Evolutionary conservation across 92 coral and sea anemone species (phyloP).

Genomic region (Parazoanthus darwini): DNA sequence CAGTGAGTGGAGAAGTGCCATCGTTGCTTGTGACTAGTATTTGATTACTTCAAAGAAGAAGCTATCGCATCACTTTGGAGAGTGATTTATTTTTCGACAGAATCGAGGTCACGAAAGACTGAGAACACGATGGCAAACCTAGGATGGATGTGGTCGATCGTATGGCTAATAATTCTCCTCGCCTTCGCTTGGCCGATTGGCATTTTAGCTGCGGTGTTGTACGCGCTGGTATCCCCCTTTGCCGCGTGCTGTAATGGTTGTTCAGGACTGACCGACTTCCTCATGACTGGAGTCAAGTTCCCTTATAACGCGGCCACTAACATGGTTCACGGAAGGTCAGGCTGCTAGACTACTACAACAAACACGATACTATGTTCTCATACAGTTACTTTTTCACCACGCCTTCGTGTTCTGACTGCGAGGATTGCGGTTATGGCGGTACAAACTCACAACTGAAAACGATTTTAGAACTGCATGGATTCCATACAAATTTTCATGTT

Average conservation of each 20-base stretch:
- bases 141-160: constrained; percentile 94
- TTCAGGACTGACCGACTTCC: constrained; percentile 80
- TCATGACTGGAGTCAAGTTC: constrained; percentile 81
- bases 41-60: not conserved
- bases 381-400: no score
- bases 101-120: not conserved
- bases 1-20: not conserved
- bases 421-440: not conserved
- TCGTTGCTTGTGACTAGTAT: not conserved
- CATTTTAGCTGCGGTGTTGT: constrained; percentile 86
- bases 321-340: constrained; percentile 89
- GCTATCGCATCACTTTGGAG: not conserved
- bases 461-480: no score
- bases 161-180: constrained; percentile 78
- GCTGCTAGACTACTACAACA: constrained; percentile 50
- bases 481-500: no score
- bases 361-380: no score
- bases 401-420: not conserved
- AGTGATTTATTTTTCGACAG: not conserved
- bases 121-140: constrained; percentile 65
- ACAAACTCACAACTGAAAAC: no score
- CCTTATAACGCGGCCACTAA: constrained; percentile 89
- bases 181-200: constrained; percentile 94
- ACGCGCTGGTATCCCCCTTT: constrained; percentile 92
- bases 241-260: constrained; percentile 93